Conservation (phyloP, 2,888 invertebrate genomes). For the Dasysyrphus tricinctus region DNA sequence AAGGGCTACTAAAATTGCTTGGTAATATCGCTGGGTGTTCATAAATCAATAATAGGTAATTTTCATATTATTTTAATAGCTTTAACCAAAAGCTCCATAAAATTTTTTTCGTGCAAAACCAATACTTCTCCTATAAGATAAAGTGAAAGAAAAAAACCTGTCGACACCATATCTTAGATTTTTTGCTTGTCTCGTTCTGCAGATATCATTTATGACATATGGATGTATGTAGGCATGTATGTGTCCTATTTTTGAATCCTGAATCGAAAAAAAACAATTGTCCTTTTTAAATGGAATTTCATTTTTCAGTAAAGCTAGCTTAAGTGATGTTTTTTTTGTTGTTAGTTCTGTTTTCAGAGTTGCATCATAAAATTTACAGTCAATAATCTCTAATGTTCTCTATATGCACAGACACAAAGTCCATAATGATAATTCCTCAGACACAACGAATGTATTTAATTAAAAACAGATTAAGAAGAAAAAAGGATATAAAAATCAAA, state of each 20-base stretch:
- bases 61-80: too few relatives aligned
- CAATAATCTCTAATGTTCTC: slow-evolving; percentile 16
- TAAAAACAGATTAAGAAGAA: slow-evolving; percentile 58
- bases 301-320: slow-evolving; percentile 12
- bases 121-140: not conserved
- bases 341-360: not conserved
- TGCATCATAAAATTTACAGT: slow-evolving; percentile 8
- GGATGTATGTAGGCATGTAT: slow-evolving; percentile 22
- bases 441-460: slow-evolving; percentile 49
- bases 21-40: too few relatives aligned
- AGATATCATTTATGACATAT: slow-evolving; percentile 32
- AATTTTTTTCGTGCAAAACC: not conserved
- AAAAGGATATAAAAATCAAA: slow-evolving; percentile 22
- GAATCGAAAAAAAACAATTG: slow-evolving; percentile 37
- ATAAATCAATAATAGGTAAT: too few relatives aligned
- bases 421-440: slow-evolving; percentile 25
- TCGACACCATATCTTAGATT: slow-evolving; percentile 46
- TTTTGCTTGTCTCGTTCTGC: slow-evolving; percentile 23
- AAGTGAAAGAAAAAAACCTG: not conserved
- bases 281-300: slow-evolving; percentile 14
- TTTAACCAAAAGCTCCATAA: too few relatives aligned
- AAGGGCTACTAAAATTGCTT: too few relatives aligned
- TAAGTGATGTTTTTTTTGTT: not conserved
- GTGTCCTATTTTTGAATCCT: slow-evolving; percentile 22
- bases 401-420: slow-evolving; percentile 13